These are phyloP conservation scores for Prunella strophiata DNA, from an alignment of 2,797 vertebrate genomes.

Conservation along the genomic window DNA sequence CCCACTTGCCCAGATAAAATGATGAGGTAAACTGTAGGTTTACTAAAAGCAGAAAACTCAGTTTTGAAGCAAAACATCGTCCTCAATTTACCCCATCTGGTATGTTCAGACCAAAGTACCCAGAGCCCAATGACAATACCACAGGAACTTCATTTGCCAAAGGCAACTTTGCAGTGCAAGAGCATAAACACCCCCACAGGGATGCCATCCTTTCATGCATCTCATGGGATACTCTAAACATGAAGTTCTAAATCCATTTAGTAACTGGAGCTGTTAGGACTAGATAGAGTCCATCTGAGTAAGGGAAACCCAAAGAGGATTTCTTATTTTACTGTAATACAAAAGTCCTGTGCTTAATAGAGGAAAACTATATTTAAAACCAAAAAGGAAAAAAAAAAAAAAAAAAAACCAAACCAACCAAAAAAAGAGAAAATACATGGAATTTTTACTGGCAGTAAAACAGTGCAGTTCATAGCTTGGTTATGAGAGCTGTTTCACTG, in stretches of 20 bases:
- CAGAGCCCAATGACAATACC: not conserved
- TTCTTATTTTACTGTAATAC: not conserved
- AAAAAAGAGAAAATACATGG: not conserved
- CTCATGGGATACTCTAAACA: not conserved
- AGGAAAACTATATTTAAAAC: not conserved
- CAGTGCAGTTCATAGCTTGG: not conserved
- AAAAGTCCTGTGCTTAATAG: not conserved
- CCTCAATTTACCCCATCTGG: not conserved
- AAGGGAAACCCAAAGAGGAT: not conserved
- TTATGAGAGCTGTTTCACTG: not conserved
- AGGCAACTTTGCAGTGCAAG: not conserved
- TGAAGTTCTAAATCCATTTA: not conserved
- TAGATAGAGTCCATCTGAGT: not conserved
- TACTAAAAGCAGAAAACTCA: not conserved
- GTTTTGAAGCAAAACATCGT: not conserved
- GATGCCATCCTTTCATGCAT: not conserved
- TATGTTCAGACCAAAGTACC: not conserved
- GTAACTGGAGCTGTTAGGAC: not conserved
- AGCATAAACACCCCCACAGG: not conserved
- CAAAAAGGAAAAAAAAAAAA: not conserved
- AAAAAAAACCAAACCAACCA: too few species aligned
- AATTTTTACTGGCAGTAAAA: conserved; percentile 11
- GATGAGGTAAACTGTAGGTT: not conserved
- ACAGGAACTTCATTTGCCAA: not conserved
- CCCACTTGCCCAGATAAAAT: not conserved